Evolutionary conservation across 2,797 vertebrate species (phyloP), one percentile per base, ranked within the genome.

Genomic region (Thripadectes ignobilis): DNA sequence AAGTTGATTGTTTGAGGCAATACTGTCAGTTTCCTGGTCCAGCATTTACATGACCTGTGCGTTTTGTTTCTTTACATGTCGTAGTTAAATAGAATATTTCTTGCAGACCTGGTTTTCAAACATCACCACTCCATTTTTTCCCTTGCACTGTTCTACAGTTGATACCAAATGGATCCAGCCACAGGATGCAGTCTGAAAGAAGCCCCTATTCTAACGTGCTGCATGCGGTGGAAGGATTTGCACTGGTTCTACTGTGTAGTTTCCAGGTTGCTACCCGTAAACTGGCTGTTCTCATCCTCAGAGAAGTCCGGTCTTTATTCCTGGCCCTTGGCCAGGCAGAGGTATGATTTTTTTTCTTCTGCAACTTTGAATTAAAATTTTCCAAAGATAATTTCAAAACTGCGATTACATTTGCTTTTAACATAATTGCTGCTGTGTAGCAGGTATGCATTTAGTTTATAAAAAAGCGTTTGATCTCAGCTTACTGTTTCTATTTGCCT

Each of bases 261-360:
- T 99, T 99, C 98, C 99, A 99, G 95, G 98, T 99, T 90, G 99
- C 99, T 94, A 99, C 99, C 0, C 99, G 99, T 91, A 99, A 99
- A 95, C 98, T 99, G 75, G 99, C 99, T 0, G 99, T 99, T 39
- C 94, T 99, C 15, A 99, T 99, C 75, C 98, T 99, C 83, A 98
- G 99, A 97, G 99, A 99, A 97, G 99, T 99, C 41, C 99, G 99
- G 68, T 98, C 98, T 88, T 98, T 99, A 77, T 99, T 99, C 97
- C 94, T 98, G 45, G 98, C 99, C 41, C 98, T 99, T 79, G 99
- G 99, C 85, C 99, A 99, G 91, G 98, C 99, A 32, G 99, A 99
- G 98, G 99, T 99, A 98, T 74, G 95, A 29, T 67, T 76, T 93
- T 94, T 83, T 12, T 23, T 92, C 66, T 59, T 87, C 43, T 92